A percentile compares a stretch with the other conserved stretches of the same genome.
Conservation (phyloP, 2,888 invertebrate species). For the Lepidocyrtoides sp. region DNA sequence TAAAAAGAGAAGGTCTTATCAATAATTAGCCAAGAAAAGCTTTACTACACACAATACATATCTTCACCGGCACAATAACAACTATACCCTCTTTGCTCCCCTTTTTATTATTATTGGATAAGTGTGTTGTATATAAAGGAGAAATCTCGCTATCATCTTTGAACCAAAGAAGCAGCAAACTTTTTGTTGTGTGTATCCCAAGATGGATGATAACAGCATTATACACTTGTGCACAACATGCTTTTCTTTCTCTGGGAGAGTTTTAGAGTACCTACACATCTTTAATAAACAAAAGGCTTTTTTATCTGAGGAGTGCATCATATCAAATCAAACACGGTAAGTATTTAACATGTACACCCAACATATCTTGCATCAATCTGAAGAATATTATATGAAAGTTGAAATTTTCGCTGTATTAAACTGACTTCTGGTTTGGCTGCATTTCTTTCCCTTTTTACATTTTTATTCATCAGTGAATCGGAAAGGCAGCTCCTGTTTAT, state of each 20-base stretch:
- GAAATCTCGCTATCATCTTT: conserved; percentile 50
- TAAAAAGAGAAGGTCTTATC: conserved; percentile 40
- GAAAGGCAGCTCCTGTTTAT: conserved; percentile 3
- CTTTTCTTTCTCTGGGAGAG: too few species aligned
- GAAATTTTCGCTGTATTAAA: conserved; percentile 57
- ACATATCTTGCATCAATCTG: conserved; percentile 36
- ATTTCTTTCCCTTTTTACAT: conserved; percentile 59
- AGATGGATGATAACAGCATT: conserved; percentile 55
- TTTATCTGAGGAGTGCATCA: conserved; percentile 66
- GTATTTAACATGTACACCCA: conserved; percentile 51
- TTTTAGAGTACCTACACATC: too few species aligned
- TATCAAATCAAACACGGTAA: conserved; percentile 35
- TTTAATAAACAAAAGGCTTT: conserved; percentile 65
- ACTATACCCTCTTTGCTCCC: background rate
- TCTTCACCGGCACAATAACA: background rate
- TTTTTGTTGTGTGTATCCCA: conserved; percentile 38
- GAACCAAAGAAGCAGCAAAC: conserved; percentile 39
- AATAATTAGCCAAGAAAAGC: conserved; percentile 67
- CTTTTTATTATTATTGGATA: conserved; percentile 68
- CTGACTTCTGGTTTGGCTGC: conserved; percentile 75
- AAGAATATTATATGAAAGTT: conserved; percentile 70
- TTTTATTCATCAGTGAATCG: conserved; percentile 6
- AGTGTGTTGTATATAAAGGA: conserved; percentile 46
- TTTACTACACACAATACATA: conserved; percentile 45
- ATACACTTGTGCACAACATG: background rate